Conservation (phyloP, 2,113 vertebrate genomes). For the Reinhardtius hippoglossoides region DNA sequence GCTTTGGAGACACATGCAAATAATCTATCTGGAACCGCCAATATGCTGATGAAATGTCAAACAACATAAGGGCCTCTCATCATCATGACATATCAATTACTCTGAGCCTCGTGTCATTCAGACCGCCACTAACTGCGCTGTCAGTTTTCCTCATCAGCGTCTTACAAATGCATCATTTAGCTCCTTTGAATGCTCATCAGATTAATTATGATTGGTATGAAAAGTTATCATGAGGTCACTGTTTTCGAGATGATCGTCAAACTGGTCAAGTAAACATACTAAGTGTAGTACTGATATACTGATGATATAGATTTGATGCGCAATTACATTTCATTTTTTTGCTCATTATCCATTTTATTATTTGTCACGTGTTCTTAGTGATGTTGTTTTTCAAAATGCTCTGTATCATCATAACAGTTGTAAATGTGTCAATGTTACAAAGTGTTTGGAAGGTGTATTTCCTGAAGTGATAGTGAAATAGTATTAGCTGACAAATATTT, state of each 20-base stretch:
- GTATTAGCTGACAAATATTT: background rate
- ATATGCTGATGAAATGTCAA: constrained; percentile 74
- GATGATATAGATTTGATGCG: background rate
- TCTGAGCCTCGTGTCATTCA: constrained; percentile 71
- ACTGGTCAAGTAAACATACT: background rate
- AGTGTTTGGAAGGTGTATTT: background rate
- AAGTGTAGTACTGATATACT: background rate
- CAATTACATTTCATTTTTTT: background rate
- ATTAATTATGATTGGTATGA: constrained; percentile 13
- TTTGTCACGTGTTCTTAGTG: background rate
- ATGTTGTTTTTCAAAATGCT: background rate
- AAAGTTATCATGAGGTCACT: constrained; percentile 20
- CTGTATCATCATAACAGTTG: background rate
- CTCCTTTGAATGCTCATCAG: constrained; percentile 17
- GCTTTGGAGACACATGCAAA: constrained; percentile 53
- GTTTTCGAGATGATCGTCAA: constrained; percentile 6
- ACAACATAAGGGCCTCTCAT: constrained; percentile 67
- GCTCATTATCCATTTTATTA: background rate
- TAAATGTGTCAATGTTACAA: too few species aligned
- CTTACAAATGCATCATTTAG: constrained; percentile 55
- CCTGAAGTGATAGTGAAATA: background rate
- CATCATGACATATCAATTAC: constrained; percentile 71
- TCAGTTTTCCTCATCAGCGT: constrained; percentile 65
- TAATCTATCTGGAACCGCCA: constrained; percentile 65
- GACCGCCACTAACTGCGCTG: constrained; percentile 86